Evolutionary conservation across 2,888 invertebrate species (phyloP).

Genomic region (Limnephilus rhombicus): DNA sequence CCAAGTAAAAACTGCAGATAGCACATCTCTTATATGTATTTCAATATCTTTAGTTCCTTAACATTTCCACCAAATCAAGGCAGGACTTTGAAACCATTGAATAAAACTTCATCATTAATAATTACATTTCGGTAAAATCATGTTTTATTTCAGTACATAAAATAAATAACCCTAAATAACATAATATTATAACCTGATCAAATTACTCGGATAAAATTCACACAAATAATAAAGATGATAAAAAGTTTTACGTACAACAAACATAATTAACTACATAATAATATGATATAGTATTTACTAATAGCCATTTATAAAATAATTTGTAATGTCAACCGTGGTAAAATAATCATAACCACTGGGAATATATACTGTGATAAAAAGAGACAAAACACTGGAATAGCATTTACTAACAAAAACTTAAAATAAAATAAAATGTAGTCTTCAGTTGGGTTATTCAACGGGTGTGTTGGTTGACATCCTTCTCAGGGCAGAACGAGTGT

Average conservation of each 20-base stretch:
- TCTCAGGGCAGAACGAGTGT: slow-evolving; percentile 45
- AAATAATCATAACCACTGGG: background rate
- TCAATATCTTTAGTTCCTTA: background rate
- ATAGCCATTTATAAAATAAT: background rate
- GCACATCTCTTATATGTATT: too few species aligned
- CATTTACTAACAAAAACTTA: background rate
- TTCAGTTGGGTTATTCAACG: background rate
- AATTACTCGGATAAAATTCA: background rate
- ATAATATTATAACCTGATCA: background rate
- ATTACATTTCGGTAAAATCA: background rate
- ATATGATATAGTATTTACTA: slow-evolving; percentile 3
- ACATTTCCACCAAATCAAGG: background rate
- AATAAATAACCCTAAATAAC: background rate
- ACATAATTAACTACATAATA: background rate
- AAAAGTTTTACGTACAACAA: background rate
- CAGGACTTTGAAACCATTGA: background rate
- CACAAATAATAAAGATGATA: background rate
- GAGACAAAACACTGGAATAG: slow-evolving; percentile 1
- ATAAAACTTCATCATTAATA: background rate
- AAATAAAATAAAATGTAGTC: background rate
- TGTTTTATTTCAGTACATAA: background rate
- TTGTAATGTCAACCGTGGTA: background rate
- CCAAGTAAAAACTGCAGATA: too few species aligned
- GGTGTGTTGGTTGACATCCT: slow-evolving; percentile 44
- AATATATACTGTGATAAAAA: background rate